Base-by-base conservation (phyloP, 1,140 invertebrate genomes). In the Aphelenchoides besseyi region DNA sequence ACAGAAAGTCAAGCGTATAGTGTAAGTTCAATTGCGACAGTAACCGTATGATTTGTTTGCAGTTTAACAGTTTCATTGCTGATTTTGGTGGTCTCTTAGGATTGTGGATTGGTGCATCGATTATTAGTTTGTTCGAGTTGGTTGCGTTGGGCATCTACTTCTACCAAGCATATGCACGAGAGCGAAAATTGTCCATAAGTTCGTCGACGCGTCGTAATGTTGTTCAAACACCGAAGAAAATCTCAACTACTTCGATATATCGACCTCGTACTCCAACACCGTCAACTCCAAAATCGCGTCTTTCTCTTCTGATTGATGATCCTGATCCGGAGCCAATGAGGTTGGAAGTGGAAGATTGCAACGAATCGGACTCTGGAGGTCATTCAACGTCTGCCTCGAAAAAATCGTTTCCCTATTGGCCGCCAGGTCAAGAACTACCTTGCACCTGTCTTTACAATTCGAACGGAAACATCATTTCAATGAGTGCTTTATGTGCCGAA, bases 401-500 rank as follows among this genome's bases (percentile, higher is more conserved):
- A 30, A 32, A 12, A 2, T 66, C 63, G 30, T 74, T 12, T 16
- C 52, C 72, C 16, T 83, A 83, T 57, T 70, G 83, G 66, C 75
- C 81, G 32, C 82, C 82, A 48, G 79, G 75, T 2, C 79, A 71
- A 67, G 81, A 83, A n/a, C 55, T 83, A 29, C 81, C 81, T 1
- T 83, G 81, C 63, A 74, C 82, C 23, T 83, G 81, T 48, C 64
- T 79, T 52, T 83, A 82, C 57, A 71, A 84, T 62, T 70, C 67
- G 2, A 63, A 55, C 16, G 82, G 82, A 2, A 36, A 72, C 3
- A 81, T 83, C 28, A 74, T 71, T n/a, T 68, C 73, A 16, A 83
- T 83, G 82, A 84, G 79, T 37, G 80, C 77, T 9, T 54, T 83
- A 26, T 83, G 82, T 71, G 82, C 82, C 18, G 83, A 84, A 32